Base-by-base conservation (phyloP, 2,113 vertebrate genomes). In the Callocephalon fimbriatum region DNA sequence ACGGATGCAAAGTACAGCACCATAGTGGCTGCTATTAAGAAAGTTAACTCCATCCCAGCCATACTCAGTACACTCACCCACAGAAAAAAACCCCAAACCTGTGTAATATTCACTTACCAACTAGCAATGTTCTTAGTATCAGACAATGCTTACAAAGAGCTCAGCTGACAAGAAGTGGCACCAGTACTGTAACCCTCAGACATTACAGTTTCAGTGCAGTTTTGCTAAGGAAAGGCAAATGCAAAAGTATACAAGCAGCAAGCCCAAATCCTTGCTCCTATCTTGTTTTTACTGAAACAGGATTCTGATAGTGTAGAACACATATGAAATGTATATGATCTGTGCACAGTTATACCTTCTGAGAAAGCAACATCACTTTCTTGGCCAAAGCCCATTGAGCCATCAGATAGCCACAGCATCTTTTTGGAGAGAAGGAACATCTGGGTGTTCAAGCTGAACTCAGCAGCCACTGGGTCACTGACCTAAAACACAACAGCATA, bases 391-490 rank as follows among this genome's bases (percentile, higher is more conserved):
- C 99, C 99, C 98, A 99, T 98, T 2, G 99, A 99, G 76, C 99
- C 99, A 78, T 99, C 99, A 14, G 99, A 99, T 32, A 99, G 95
- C 99, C 99, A 99, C 47, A 99, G 95, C 1, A 95, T 98, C 95
- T 98, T 99, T 97, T 99, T 99, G 65, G 99, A 99, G 77, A 99
- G 93, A 15, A 99, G 97, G 79, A 99, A 98, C 99, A 99, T 99
- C 86, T 99, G 99, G 51, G 99, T 99, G 93, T 99, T 99, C 92
- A 99, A 96, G 93, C 98, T 99, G 97, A 99, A 99, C 90, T 99
- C 99, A 54, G 99, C 98, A 15, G 99, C 99, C 35, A 99, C 99
- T 11, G 99, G 99, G 76, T 99, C 99, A 29, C 99, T 99, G 96
- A 99, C 99, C 99, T 99, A 94, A 77, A 96, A 97, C 48, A 96